These are phyloP conservation scores for Samia ricini DNA, from an alignment of 1,140 invertebrate species.

Conservation along the genomic window DNA sequence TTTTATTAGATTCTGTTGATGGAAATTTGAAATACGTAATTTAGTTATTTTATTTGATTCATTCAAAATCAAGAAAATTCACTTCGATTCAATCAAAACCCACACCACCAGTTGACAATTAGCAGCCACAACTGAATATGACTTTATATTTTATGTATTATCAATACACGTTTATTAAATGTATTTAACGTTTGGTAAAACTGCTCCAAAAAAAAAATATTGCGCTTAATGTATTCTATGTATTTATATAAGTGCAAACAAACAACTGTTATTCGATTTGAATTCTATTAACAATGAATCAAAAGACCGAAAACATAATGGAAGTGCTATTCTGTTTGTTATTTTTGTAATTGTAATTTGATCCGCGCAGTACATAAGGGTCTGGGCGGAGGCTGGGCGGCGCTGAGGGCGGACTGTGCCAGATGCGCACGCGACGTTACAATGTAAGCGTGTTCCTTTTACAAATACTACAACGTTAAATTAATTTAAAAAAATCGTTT, in stretches of 20 bases:
- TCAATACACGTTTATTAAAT: too few relatives aligned
- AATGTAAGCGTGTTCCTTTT: slow-evolving; percentile 21
- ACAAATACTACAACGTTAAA: background rate
- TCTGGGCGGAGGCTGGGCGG: slow-evolving; percentile 41
- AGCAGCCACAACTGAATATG: too few relatives aligned
- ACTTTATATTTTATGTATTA: too few relatives aligned
- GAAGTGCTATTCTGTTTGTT: slow-evolving; percentile 19
- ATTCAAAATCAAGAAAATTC: too few relatives aligned
- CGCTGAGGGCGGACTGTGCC: slow-evolving; percentile 38
- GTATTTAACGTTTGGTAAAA: too few relatives aligned
- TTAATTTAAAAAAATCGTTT: background rate
- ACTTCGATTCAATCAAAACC: too few relatives aligned
- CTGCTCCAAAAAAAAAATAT: too few relatives aligned
- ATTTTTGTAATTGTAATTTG: slow-evolving; percentile 43
- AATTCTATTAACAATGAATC: slow-evolving; percentile 2
- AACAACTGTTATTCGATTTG: background rate
- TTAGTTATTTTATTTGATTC: too few relatives aligned
- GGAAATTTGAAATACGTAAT: too few relatives aligned
- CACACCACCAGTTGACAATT: too few relatives aligned
- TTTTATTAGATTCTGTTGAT: too few relatives aligned
- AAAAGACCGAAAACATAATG: slow-evolving; percentile 6
- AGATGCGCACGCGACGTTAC: slow-evolving; percentile 51
- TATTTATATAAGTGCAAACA: background rate
- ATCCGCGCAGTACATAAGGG: slow-evolving; percentile 24
- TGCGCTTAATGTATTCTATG: background rate